Conservation (phyloP, 2,113 vertebrate species). For the Pipra filicauda region DNA sequence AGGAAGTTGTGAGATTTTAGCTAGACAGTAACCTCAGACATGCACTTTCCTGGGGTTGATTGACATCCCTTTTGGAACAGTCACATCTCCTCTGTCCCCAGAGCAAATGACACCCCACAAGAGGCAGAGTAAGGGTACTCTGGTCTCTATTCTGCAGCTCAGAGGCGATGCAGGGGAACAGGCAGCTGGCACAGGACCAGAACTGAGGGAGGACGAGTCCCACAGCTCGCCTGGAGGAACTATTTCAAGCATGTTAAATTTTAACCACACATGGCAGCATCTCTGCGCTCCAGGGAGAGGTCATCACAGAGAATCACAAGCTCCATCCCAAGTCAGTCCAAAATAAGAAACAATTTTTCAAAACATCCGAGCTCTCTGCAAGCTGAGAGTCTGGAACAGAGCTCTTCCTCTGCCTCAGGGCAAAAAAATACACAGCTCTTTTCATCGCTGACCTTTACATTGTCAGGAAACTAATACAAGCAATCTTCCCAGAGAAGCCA, state of each 20-base stretch:
- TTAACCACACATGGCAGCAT: constrained; percentile 52
- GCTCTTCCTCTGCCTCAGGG: not conserved
- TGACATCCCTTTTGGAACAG: not conserved
- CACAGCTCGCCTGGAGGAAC: not conserved
- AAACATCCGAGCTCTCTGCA: not conserved
- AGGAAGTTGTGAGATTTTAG: not conserved
- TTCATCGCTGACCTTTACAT: not conserved
- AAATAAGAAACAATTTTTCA: constrained; percentile 49
- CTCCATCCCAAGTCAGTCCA: constrained; percentile 3
- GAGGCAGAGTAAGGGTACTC: not conserved
- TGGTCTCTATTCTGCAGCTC: not conserved
- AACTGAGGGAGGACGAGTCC: not conserved
- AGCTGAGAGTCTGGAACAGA: not conserved
- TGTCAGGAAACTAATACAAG: not conserved
- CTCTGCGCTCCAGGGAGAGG: not conserved
- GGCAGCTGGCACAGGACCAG: constrained; percentile 17
- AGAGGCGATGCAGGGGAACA: not conserved
- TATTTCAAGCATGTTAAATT: constrained; percentile 37
- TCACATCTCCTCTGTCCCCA: not conserved
- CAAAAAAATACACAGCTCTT: not conserved
- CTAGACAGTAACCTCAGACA: not conserved
- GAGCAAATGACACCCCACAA: not conserved
- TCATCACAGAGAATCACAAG: not conserved
- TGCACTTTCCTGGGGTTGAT: rapidly evolving
- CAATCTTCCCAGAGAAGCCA: not conserved